phyloP scores from a whole-genome alignment of 2,113 vertebrate species.

The Talpa occidentalis region DNA sequence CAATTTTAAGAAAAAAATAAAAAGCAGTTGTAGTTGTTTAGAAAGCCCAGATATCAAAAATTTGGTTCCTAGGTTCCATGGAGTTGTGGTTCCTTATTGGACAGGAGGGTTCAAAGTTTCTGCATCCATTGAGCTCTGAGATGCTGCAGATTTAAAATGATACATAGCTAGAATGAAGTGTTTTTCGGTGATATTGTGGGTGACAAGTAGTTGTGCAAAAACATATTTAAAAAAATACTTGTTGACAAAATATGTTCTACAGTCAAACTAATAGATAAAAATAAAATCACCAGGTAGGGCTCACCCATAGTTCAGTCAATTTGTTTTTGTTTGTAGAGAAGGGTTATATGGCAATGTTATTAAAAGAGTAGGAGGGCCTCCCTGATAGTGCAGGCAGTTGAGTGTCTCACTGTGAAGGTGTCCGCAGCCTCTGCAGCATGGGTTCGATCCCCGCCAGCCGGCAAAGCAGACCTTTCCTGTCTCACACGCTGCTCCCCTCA shows the following conservation, averaged over 20 bases:
- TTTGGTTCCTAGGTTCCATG: neutral
- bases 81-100: neutral
- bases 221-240: neutral
- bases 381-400: too few species aligned
- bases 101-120: neutral
- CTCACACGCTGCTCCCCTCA: too few species aligned
- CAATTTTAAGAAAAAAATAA: neutral
- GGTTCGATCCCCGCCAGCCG: too few species aligned
- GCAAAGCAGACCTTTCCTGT: too few species aligned
- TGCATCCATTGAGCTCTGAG: neutral
- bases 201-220: neutral
- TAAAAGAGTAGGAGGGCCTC: neutral
- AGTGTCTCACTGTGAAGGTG: too few species aligned
- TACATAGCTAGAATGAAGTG: neutral
- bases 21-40: neutral
- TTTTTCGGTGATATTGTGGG: neutral
- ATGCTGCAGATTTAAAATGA: neutral
- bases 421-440: too few species aligned
- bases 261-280: slow-evolving; percentile 38
- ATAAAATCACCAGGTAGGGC: neutral
- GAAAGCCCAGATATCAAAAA: neutral
- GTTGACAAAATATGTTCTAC: neutral
- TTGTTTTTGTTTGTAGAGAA: neutral
- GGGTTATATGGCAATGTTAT: neutral
- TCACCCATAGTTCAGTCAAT: neutral